Base-by-base conservation (phyloP, 2,113 vertebrate genomes). In the Fregata magnificens region DNA sequence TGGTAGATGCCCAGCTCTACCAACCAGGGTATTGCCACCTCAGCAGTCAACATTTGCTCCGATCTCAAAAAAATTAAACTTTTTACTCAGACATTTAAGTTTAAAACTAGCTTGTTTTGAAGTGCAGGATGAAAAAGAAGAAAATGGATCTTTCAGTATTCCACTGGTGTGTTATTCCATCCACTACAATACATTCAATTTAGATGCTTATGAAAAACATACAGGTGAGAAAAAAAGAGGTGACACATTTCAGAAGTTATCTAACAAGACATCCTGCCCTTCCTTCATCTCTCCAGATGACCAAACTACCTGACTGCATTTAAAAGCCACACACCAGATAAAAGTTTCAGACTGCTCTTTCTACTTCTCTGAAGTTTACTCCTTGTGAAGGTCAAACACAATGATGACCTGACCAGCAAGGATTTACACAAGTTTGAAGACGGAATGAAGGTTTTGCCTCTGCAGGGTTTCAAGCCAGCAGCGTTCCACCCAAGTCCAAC, bases 311-410 rank as follows among this genome's bases (percentile, higher is more conserved):
- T 79, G 86, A 93, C 62, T 47, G 34, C 47, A 73, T 87, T 93
- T 91, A 93, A 95, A 94, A 96, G 87, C 61, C 80, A 78, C 70
- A 76, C 9, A 56, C 5, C 56, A 84, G 83, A 95, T 84, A 72
- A 94, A 95, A 86, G 89, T 82, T 85, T 91, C 70, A 79, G 62
- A 63, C 78, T 49, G 70, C 31, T 91, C 84, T 94, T 94, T 95
- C 74, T 69, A 13, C 3, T 34, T 88, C 74, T 93, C 95, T 95
- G 93, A 95, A 95, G 91, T 93, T 91, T 58, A 62, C 29, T 92
- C 83, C 56, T 91, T 82, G 56, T 74, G 77, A 96, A 95, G 91
- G 95, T 91, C 84, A 91, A 94, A 96, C 76, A 82, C 77, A 77
- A n/a, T 2, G 38, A 84, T 61, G 76, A 93, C 86, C 91, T 84